A percentile compares a stretch with the other conserved stretches of the same genome.
These are phyloP conservation scores for Physeter macrocephalus DNA, from an alignment of 2,113 vertebrate genomes.

Conservation along the genomic window DNA sequence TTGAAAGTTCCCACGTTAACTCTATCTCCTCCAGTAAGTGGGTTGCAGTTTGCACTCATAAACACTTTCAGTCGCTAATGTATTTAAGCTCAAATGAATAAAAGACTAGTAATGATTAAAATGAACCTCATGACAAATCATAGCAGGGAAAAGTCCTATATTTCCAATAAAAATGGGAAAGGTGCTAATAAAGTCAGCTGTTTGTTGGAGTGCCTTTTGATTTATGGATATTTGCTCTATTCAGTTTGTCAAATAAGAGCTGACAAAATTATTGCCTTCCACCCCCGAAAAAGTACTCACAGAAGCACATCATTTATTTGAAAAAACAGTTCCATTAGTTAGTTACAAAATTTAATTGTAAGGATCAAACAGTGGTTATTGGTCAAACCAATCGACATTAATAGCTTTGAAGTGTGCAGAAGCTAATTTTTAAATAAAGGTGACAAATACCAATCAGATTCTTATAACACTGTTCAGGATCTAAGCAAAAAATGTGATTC, in stretches of 20 bases:
- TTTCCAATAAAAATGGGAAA: constrained; percentile 18
- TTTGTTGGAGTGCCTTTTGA: constrained; percentile 6
- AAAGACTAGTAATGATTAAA: constrained; percentile 26
- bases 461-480: constrained; percentile 24
- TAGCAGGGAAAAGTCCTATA: neutral
- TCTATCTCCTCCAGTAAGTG: neutral
- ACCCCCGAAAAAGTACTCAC: neutral
- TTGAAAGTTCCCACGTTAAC: constrained; percentile 1
- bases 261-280: constrained; percentile 6
- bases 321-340: constrained; percentile 41
- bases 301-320: constrained; percentile 26
- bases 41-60: neutral
- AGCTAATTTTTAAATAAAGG: constrained; percentile 49
- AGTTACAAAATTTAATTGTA: constrained; percentile 61
- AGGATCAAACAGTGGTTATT: constrained; percentile 38
- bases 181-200: neutral
- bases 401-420: constrained; percentile 1
- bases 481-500: constrained; percentile 27
- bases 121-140: neutral
- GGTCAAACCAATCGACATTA: constrained; percentile 28
- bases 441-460: constrained; percentile 16
- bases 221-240: constrained; percentile 25
- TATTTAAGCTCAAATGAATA: constrained; percentile 24
- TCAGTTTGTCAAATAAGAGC: constrained; percentile 29
- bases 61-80: neutral